phyloP scores from a whole-genome alignment of 2,113 vertebrate genomes.

The Cololabis saira region DNA sequence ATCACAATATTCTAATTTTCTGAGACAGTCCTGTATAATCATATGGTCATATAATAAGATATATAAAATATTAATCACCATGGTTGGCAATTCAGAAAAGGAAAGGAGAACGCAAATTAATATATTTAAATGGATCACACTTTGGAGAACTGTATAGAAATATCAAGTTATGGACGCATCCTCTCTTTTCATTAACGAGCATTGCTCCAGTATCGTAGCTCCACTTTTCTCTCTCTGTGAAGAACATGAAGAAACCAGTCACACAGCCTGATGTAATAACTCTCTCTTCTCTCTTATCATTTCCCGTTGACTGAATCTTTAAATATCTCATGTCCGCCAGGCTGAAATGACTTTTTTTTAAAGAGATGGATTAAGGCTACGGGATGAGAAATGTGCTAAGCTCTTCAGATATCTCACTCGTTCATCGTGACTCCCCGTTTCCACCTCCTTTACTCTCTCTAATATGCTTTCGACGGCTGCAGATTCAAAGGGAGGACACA shows the following conservation, averaged over 20 bases:
- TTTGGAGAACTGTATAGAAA: too few species aligned
- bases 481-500: constrained; percentile 36
- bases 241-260: constrained; percentile 3
- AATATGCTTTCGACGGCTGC: constrained; percentile 17
- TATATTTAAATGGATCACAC: too few species aligned
- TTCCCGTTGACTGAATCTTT: constrained; percentile 10
- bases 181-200: too few species aligned
- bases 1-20: too few species aligned
- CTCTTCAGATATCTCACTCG: constrained; percentile 21
- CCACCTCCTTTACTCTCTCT: constrained; percentile 1
- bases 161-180: too few species aligned
- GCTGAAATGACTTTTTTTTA: constrained; percentile 1
- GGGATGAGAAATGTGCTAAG: constrained; percentile 5
- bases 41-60: too few species aligned
- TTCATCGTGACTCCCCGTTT: background rate
- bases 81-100: too few species aligned
- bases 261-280: constrained; percentile 8
- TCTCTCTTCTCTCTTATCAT: constrained; percentile 19
- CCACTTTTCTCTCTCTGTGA: constrained; percentile 1
- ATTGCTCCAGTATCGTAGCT: background rate
- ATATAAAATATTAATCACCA: too few species aligned
- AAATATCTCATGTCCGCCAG: constrained; percentile 18
- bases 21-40: too few species aligned
- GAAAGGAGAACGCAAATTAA: too few species aligned
- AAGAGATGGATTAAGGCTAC: constrained; percentile 3